Base-by-base conservation (phyloP, 2,888 invertebrate species). In the Yponomeuta sedellus region DNA sequence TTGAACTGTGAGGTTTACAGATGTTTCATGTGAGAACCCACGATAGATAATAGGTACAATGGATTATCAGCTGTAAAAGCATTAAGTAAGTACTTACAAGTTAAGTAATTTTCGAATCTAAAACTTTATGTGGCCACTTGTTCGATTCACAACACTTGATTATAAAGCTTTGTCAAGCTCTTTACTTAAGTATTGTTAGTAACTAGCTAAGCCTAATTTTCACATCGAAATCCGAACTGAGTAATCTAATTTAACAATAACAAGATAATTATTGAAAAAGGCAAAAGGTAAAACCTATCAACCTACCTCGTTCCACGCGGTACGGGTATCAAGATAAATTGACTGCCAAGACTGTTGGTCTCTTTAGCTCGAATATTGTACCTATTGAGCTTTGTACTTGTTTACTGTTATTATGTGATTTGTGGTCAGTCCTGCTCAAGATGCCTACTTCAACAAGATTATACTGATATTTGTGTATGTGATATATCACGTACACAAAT, bases 101-200 rank as follows among this genome's bases (percentile, higher is more conserved):
- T 34, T 34, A 34, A 16, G 44, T 52, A 52, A 59, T 59, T 56
- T 20, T 40, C 59, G 66, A 66, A 59, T 61, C 81, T 87, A 85
- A 82, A 69, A 74, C 74, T 73, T 83, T 86, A 86, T 79, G 81
- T 89, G 90, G 90, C 89, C 88, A 87, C 88, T 87, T 81, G 88
- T 89, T 90, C 87, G 88, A 87, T 90, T 90, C 90, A 91, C 91
- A 91, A 90, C 90, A 85, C 91, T 88, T 85, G 82, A 81, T 84
- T 82, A 89, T 91, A 91, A 91, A 91, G 91, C 90, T 89, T 89
- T 77, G 79, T 85, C 82, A 91, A 91, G 91, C 91, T 91, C 91
- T 82, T 91, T 87, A 89, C 82, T 86, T 86, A 86, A 86, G 73
- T 76, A 82, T 82, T 77, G 75, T 77, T 79, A 75, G 75, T 80